Evolutionary conservation across 37 sponge, comb jelly and placozoan species (phyloP), one percentile per base, ranked within the genome.

Genomic region (Aphrocallistes beatrix): DNA sequence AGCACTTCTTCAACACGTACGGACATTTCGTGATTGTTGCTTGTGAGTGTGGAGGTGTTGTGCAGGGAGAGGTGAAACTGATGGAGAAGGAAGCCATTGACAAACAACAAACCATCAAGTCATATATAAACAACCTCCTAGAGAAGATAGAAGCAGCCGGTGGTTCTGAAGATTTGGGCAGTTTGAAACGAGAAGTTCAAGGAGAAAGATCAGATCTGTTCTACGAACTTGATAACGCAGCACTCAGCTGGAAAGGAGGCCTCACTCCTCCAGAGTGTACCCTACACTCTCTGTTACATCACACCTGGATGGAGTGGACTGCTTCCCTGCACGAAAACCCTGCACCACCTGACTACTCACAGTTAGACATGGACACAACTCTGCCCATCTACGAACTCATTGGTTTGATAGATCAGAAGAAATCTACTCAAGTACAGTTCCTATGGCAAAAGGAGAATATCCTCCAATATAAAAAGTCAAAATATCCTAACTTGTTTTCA

Each of bases 1-100:
- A 25, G 1, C 17, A 60, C 34, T 60, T 60, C 75, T 13, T 60
- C 75, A 60, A 60, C 34, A 60, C 25, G 25, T 60, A 60, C n/a
- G 75, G 75, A 28, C 32, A 60, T 6, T 60, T 19, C 28, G 75
- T 60, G 25, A 13, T 60, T 32, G 75, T 60, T 60, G 75, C 28
- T 60, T 60, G 75, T 60, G 75, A 60, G 75, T 60, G 75, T 60
- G 75, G 75, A 60, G 75, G 75, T 1, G 3, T 3, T 60, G 25
- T 60, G n/a, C 17, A 60, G 32, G 75, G 75, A 60, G 75, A 60
- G 75, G 8, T 60, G 75, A 30, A 60, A 30, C 8, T 60, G 75
- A 30, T 25, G n/a, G 75, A 60, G 75, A 60, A 13, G 75, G 75
- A 60, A 13, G 75, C 34, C 75, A 28, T 60, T 3, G 3, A 60